Conservation (phyloP, 1,140 invertebrate species). For the Belonocnema kinseyi region DNA sequence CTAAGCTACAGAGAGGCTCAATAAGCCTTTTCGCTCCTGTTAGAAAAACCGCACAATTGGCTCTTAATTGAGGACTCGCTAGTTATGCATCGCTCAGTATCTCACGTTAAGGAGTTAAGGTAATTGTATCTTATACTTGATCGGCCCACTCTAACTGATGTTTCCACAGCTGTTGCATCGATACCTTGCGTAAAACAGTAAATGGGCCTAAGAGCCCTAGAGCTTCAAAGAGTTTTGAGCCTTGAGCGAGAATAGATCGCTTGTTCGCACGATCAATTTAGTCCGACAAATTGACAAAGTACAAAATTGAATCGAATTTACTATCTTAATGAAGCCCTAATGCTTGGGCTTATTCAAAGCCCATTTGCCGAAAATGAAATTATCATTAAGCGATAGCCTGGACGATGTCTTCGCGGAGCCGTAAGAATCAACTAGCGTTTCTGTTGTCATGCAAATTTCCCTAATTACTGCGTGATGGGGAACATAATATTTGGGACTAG, state of each 20-base stretch:
- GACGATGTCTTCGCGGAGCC: no score
- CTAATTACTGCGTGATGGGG: no score
- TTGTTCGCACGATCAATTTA: not conserved
- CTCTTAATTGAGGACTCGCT: not conserved
- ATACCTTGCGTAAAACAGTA: constrained; percentile 28
- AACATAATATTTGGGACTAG: no score
- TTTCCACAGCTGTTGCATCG: constrained; percentile 35
- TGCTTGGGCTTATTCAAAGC: constrained; percentile 24
- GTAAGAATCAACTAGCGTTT: no score
- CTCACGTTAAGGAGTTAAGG: not conserved
- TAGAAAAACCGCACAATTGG: constrained; percentile 41
- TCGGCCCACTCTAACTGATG: constrained; percentile 35
- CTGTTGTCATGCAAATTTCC: no score
- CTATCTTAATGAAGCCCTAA: constrained; percentile 33
- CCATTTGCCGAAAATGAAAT: constrained; percentile 9
- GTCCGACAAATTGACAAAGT: not conserved
- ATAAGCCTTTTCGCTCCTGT: constrained; percentile 37
- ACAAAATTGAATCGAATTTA: constrained; percentile 4
- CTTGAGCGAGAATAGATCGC: constrained; percentile 35
- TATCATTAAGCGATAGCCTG: not conserved
- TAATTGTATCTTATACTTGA: constrained; percentile 22
- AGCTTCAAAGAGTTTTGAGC: constrained; percentile 39
- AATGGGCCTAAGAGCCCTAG: constrained; percentile 22
- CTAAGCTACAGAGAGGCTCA: constrained; percentile 37
- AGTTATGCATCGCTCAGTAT: constrained; percentile 11